A percentile compares a stretch with the other conserved stretches of the same genome.
phyloP scores from a whole-genome alignment of 2,888 invertebrate species.

The Amiota minor region DNA sequence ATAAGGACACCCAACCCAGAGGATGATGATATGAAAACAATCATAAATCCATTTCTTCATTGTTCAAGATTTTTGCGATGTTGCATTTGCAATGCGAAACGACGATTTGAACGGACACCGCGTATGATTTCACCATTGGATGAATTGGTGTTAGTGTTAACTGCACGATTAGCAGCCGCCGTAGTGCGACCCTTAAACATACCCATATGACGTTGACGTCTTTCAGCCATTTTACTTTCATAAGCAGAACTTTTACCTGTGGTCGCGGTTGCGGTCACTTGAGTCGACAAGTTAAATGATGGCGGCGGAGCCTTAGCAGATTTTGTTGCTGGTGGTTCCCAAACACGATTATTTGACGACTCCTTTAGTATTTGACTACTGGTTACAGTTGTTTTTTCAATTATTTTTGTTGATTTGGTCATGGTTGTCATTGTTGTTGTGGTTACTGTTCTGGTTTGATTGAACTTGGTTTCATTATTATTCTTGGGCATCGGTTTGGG shows the following conservation, averaged over 20 bases:
- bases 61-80: constrained; percentile 74
- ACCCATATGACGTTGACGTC: constrained; percentile 65
- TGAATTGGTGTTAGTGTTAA: constrained; percentile 34
- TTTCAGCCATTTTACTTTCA: constrained; percentile 54
- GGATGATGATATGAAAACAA: no score
- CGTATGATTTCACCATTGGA: constrained; percentile 71
- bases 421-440: neutral
- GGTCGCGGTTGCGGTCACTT: neutral
- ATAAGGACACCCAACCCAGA: no score
- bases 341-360: no score
- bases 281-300: constrained; percentile 52
- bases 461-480: no score
- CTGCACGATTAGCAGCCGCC: constrained; percentile 32
- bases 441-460: neutral
- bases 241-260: constrained; percentile 19
- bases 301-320: constrained; percentile 38
- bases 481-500: no score
- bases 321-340: constrained; percentile 1
- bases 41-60: constrained; percentile 30
- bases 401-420: constrained; percentile 2
- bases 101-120: constrained; percentile 81
- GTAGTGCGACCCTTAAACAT: constrained; percentile 65
- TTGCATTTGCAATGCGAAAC: constrained; percentile 83
- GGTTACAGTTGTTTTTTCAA: constrained; percentile 26
- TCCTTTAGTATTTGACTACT: no score